These are phyloP conservation scores for Megalopta genalis DNA, from an alignment of 1,140 invertebrate genomes.

Conservation along the genomic window DNA sequence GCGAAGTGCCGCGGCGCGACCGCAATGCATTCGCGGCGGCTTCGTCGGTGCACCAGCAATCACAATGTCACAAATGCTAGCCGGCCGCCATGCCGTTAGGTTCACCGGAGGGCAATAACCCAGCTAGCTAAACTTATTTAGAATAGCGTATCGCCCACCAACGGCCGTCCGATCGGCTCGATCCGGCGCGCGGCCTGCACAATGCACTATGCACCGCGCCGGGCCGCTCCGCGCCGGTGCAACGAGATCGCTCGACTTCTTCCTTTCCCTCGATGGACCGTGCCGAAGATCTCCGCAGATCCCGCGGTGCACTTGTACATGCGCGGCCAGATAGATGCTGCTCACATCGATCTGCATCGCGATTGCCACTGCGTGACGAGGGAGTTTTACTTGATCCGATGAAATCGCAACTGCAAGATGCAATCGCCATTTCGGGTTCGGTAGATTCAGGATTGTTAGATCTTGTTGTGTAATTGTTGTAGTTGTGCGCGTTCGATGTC, in stretches of 20 bases:
- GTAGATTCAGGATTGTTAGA: too few species aligned
- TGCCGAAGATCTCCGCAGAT: conserved; percentile 23
- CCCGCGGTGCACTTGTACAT: neutral
- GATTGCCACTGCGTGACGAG: neutral
- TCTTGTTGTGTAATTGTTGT: too few species aligned
- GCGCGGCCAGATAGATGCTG: too few species aligned
- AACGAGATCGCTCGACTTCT: conserved; percentile 22
- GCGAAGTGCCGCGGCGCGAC: conserved; percentile 58
- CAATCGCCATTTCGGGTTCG: too few species aligned
- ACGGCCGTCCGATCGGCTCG: conserved; percentile 39
- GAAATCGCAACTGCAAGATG: too few species aligned
- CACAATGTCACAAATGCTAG: conserved; percentile 73
- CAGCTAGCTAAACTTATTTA: conserved; percentile 73
- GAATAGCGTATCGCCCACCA: conserved; percentile 68
- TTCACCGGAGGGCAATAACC: conserved; percentile 75
- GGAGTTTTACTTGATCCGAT: too few species aligned
- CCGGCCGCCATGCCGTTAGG: conserved; percentile 72
- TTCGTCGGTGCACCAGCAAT: conserved; percentile 58
- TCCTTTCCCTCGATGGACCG: neutral
- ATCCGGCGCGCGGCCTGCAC: conserved; percentile 36
- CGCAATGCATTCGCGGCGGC: conserved; percentile 54
- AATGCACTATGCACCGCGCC: neutral
- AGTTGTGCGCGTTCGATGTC: too few species aligned
- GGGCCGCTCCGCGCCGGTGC: neutral
- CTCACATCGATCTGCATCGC: neutral